These are phyloP conservation scores for Penaeus japonicus DNA, from an alignment of 1,140 invertebrate species.

Conservation along the genomic window DNA sequence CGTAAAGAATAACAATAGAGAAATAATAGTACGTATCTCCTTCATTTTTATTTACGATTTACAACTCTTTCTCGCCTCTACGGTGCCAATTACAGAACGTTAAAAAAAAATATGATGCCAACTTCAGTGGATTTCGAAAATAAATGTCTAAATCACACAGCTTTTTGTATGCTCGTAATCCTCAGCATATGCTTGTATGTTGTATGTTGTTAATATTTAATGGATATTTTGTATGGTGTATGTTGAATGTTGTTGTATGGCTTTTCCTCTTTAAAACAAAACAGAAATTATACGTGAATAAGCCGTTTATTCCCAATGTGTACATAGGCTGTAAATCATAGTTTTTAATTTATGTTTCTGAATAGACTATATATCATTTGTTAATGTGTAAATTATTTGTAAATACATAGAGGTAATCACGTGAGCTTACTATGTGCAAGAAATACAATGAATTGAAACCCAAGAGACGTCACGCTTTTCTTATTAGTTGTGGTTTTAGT, in stretches of 20 bases:
- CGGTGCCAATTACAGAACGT: too few relatives aligned
- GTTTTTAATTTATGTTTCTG: constrained; percentile 30
- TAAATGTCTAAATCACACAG: too few relatives aligned
- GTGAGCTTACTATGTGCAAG: background rate
- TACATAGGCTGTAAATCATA: constrained; percentile 29
- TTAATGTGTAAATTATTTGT: constrained; percentile 27
- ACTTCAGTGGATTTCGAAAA: too few relatives aligned
- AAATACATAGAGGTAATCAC: constrained; percentile 23
- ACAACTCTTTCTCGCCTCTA: too few relatives aligned
- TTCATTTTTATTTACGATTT: too few relatives aligned
- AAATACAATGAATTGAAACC: background rate
- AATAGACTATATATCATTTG: constrained; percentile 20
- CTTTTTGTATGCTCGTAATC: too few relatives aligned
- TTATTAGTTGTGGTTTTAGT: too few relatives aligned
- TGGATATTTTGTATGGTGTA: background rate
- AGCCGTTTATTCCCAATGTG: background rate
- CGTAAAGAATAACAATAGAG: too few relatives aligned
- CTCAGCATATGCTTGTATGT: too few relatives aligned
- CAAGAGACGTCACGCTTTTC: too few relatives aligned
- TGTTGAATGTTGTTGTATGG: constrained; percentile 4
- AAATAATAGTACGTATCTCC: too few relatives aligned
- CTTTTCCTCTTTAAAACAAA: background rate
- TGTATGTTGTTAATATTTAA: background rate
- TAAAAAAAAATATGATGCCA: too few relatives aligned
- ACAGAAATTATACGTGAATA: background rate